Conservation (phyloP, 37 sponge, comb jelly and placozoan species). For the Mnemiopsis leidyi region DNA sequence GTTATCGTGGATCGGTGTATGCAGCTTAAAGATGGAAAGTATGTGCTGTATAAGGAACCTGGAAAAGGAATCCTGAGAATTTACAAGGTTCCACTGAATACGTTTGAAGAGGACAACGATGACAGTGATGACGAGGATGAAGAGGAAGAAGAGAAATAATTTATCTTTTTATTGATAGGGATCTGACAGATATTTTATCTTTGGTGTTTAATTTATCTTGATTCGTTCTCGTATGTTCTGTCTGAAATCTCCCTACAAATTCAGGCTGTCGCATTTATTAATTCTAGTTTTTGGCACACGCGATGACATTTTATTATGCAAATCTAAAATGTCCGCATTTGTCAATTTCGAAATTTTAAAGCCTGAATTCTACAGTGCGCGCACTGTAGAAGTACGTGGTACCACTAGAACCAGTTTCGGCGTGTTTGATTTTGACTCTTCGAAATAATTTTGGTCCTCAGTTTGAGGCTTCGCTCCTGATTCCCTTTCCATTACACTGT, state of each 20-base stretch:
- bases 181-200: not conserved
- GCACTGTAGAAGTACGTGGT: too few species aligned
- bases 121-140: conserved; percentile 6
- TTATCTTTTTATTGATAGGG: not conserved
- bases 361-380: not conserved
- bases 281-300: not conserved
- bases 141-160: not conserved
- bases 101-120: conserved; percentile 26
- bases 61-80: conserved; percentile 73
- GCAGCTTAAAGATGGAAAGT: conserved; percentile 74
- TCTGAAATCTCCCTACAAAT: not conserved
- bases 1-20: conserved; percentile 85
- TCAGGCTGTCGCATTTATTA: not conserved
- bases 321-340: not conserved
- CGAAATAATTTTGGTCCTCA: too few species aligned
- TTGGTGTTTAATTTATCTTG: not conserved
- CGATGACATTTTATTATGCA: not conserved
- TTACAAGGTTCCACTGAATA: conserved; percentile 37
- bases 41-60: conserved; percentile 89
- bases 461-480: too few species aligned
- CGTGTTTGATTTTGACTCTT: too few species aligned
- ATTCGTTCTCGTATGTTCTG: not conserved
- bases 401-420: too few species aligned
- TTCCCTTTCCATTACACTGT: too few species aligned
- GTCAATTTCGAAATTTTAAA: conserved; percentile 7